Conservation (phyloP, 92 coral and sea anemone genomes). For the Pocillopora grandis region DNA sequence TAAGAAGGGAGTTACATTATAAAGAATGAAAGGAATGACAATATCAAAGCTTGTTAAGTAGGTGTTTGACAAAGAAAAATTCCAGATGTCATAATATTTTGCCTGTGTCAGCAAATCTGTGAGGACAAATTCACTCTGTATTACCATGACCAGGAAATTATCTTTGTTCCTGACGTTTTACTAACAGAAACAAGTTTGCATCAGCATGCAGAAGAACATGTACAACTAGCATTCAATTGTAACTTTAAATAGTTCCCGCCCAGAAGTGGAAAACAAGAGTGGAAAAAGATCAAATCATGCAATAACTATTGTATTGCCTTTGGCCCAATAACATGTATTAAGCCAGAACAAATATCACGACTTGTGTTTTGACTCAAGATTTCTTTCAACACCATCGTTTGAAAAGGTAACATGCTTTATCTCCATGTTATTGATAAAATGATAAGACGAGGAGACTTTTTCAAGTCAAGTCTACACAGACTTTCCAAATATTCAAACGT, state of each 20-base stretch:
- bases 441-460: background rate
- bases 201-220: no score
- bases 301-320: background rate
- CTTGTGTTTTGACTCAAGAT: background rate
- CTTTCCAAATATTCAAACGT: no score
- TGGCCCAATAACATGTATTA: background rate
- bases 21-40: constrained; percentile 6
- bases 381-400: constrained; percentile 1
- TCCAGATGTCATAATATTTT: background rate
- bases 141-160: no score
- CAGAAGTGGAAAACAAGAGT: no score
- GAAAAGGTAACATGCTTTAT: background rate
- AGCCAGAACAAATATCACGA: background rate
- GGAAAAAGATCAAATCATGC: no score
- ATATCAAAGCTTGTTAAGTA: background rate
- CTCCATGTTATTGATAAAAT: constrained; percentile 8
- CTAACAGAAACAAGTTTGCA: no score
- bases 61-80: background rate
- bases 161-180: no score
- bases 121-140: no score
- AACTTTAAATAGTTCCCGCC: no score
- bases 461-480: background rate
- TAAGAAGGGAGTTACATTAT: background rate
- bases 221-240: no score
- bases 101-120: background rate